Evolutionary conservation across 2,888 invertebrate species (phyloP), one percentile per base, ranked within the genome.

Genomic region (Frankliniella fusca): DNA sequence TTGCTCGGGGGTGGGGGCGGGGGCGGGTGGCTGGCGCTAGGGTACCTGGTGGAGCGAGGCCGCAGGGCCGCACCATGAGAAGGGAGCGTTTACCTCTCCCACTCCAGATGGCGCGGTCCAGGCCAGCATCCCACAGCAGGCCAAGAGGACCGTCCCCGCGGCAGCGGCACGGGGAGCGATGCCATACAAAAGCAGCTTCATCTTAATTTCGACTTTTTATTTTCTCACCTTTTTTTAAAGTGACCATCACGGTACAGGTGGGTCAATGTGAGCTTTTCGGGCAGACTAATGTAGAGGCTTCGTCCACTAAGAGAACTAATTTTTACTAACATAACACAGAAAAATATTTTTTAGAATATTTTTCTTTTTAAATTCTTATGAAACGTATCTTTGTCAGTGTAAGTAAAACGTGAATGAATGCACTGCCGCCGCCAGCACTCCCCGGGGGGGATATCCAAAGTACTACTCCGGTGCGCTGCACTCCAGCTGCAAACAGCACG

Each of bases 401-500:
- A 54, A 54, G 10, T 54, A 61, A 38, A 61, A 61, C 61, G 61
- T 61, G 61, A 61, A 61, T 61, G 61, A 61, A 61, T 61, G 61
- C 61, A 18, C 0, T 0, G 61, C 61, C 61, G 61, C 61, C 61
- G 61, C 15, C 61, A n/a, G 61, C 61, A 7, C 61, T 61, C 61
- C 18, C 54, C 18, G 18, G 5, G 20, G 61, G 38, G 38, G 38
- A 5, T 38, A 5, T 38, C 38, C 38, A 38, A 38, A 38, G 38
- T n/a, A 18, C 20, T 61, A n/a, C 61, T 18, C 15, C 61, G 61
- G 61, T 15, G 54, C 61, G 15, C 61, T n/a, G 1, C 61, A 61
- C 61, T 18, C 61, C 61, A 61, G 54, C 54, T 7, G 54, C 50
- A 50, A n/a, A 15, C 54, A 61, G 61, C 61, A 61, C 61, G 15